Conservation (phyloP, 2,797 vertebrate species). For the Lophius americanus region DNA sequence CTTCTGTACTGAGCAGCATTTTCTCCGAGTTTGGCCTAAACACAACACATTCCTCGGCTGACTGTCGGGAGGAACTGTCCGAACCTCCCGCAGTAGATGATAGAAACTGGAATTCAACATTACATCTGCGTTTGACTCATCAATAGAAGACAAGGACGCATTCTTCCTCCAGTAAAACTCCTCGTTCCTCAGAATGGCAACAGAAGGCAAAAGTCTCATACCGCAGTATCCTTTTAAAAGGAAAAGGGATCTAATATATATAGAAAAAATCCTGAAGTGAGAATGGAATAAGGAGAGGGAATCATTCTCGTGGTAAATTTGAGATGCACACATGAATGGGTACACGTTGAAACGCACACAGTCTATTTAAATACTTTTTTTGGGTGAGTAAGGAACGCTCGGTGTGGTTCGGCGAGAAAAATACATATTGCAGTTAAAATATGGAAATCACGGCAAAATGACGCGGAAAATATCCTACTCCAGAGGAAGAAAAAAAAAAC, state of each 20-base stretch:
- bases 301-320: conserved; percentile 9
- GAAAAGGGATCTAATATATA: conserved; percentile 20
- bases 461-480: conserved; percentile 65
- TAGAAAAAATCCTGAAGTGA: conserved; percentile 11
- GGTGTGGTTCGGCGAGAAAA: conserved; percentile 55
- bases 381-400: conserved; percentile 49
- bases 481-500: conserved; percentile 6
- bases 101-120: conserved; percentile 25
- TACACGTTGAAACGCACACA: conserved; percentile 31
- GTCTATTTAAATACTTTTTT: conserved; percentile 51
- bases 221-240: conserved; percentile 55
- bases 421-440: conserved; percentile 73
- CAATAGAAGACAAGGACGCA: conserved; percentile 18
- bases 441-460: conserved; percentile 71
- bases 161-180: conserved; percentile 36
- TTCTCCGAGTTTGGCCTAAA: background rate
- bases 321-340: conserved; percentile 3
- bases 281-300: conserved; percentile 2
- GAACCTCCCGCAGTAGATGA: conserved; percentile 1
- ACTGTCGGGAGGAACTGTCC: conserved; percentile 7
- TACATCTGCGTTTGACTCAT: conserved; percentile 22
- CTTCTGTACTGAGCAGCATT: background rate
- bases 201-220: conserved; percentile 39
- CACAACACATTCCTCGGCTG: conserved; percentile 7
- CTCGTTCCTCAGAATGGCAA: conserved; percentile 57